phyloP scores from a whole-genome alignment of 2,797 vertebrate species.

The Melanotaenia pygmaea region DNA sequence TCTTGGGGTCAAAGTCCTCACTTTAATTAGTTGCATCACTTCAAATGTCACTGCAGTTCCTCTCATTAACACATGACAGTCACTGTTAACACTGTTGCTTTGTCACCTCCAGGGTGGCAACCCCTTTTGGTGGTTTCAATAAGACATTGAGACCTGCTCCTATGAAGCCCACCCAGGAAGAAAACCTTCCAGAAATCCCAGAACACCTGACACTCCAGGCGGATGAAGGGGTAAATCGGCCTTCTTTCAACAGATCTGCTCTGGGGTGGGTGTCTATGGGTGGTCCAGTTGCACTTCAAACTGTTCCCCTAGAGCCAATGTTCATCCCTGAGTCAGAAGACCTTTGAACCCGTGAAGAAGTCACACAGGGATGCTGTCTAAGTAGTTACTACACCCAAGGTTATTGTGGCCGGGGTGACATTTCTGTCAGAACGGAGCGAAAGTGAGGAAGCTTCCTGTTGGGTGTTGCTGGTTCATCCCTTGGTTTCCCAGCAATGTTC shows the following conservation, averaged over 20 bases:
- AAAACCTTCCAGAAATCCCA: constrained; percentile 81
- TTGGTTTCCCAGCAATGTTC: constrained; percentile 24
- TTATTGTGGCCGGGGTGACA: constrained; percentile 19
- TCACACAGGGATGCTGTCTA: constrained; percentile 55
- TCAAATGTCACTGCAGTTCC: constrained; percentile 50
- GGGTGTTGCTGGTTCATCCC: constrained; percentile 21
- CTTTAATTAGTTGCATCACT: constrained; percentile 57
- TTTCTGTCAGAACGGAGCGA: constrained; percentile 37
- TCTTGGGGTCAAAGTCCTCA: constrained; percentile 30
- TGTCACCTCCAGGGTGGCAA: constrained; percentile 88
- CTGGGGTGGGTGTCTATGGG: constrained; percentile 89
- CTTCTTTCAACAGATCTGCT: constrained; percentile 94
- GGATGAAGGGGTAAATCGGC: constrained; percentile 81
- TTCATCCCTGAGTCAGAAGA: constrained; percentile 93
- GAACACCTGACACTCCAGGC: constrained; percentile 80
- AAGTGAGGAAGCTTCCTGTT: constrained; percentile 23
- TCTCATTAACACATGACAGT: constrained; percentile 38
- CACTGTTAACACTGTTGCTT: constrained; percentile 48
- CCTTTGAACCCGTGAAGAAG: constrained; percentile 83
- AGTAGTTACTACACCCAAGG: constrained; percentile 38
- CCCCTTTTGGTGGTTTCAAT: constrained; percentile 93
- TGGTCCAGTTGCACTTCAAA: constrained; percentile 75
- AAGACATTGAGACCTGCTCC: constrained; percentile 85
- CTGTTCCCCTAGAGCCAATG: constrained; percentile 76
- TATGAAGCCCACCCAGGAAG: constrained; percentile 84